Conservation (phyloP, 1,140 invertebrate genomes). For the Conus ventricosus region DNA sequence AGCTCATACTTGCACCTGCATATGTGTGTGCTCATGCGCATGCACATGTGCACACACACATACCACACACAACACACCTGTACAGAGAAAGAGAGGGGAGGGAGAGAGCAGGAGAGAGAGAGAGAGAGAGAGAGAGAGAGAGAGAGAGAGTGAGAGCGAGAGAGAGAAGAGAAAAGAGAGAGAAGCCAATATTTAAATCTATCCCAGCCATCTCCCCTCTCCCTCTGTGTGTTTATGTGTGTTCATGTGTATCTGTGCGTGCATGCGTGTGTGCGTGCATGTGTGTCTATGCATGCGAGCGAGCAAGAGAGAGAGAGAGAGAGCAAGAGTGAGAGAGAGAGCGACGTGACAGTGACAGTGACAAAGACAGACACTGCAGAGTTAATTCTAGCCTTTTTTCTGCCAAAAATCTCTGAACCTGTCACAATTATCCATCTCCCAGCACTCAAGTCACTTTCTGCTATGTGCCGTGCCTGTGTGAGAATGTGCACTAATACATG, state of each 20-base stretch:
- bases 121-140: constrained; percentile 5
- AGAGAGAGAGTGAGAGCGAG: neutral
- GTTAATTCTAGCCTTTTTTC: too few relatives aligned
- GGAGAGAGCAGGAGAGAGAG: neutral
- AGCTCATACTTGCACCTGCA: too few relatives aligned
- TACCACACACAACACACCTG: neutral
- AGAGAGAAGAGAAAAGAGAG: neutral
- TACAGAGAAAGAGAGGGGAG: neutral
- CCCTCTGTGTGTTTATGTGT: neutral
- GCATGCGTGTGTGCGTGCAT: neutral
- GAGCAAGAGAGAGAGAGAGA: too few relatives aligned
- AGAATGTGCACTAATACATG: neutral
- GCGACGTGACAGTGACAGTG: too few relatives aligned
- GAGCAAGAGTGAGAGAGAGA: too few relatives aligned
- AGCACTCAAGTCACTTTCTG: too few relatives aligned
- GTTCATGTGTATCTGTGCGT: neutral
- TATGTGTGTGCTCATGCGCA: too few relatives aligned
- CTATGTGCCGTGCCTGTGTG: neutral
- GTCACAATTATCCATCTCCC: too few relatives aligned
- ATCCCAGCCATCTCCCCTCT: too few relatives aligned
- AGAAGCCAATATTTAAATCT: neutral
- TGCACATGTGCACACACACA: neutral
- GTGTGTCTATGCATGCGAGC: too few relatives aligned
- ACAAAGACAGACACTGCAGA: too few relatives aligned
- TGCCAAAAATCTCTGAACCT: too few relatives aligned